These are phyloP conservation scores for Epinotia brunnichana DNA, from an alignment of 2,888 invertebrate genomes.

Conservation along the genomic window DNA sequence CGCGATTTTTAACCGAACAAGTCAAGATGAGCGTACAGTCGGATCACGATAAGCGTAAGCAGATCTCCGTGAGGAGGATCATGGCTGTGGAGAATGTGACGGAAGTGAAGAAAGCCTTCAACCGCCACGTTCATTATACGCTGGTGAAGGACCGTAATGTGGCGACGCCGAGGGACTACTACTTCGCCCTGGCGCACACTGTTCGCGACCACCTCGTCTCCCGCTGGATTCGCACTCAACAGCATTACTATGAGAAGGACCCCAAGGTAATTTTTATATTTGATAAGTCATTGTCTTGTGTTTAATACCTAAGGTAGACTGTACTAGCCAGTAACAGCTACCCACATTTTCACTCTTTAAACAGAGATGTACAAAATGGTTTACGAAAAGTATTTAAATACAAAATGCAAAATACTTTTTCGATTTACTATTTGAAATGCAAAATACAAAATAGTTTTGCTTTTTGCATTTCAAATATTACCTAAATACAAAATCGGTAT, in stretches of 20 bases:
- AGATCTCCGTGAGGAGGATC: slow-evolving; percentile 98
- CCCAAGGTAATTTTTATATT: slow-evolving; percentile 92
- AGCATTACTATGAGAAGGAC: slow-evolving; percentile 99
- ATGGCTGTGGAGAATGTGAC: slow-evolving; percentile 98
- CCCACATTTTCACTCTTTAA: slow-evolving; percentile 26
- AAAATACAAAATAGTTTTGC: no score
- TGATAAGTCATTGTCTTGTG: slow-evolving; percentile 20
- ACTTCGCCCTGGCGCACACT: slow-evolving; percentile 98
- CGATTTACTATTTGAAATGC: no score
- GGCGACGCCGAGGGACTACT: slow-evolving; percentile 98
- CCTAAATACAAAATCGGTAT: no score
- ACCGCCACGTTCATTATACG: slow-evolving; percentile 99
- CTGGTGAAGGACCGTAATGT: slow-evolving; percentile 99
- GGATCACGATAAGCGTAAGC: slow-evolving; percentile 95
- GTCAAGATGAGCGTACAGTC: slow-evolving; percentile 89
- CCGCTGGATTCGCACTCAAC: slow-evolving; percentile 99
- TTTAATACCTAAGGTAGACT: background rate
- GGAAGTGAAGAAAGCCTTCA: slow-evolving; percentile 99
- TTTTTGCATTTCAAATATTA: no score
- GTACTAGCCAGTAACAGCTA: background rate
- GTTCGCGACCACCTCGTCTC: slow-evolving; percentile 99
- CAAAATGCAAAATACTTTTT: no score
- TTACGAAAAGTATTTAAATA: no score
- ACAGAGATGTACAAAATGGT: no score
- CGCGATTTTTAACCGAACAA: slow-evolving; percentile 49